Conservation (phyloP, 1,140 invertebrate genomes). For the Tenebrio molitor region DNA sequence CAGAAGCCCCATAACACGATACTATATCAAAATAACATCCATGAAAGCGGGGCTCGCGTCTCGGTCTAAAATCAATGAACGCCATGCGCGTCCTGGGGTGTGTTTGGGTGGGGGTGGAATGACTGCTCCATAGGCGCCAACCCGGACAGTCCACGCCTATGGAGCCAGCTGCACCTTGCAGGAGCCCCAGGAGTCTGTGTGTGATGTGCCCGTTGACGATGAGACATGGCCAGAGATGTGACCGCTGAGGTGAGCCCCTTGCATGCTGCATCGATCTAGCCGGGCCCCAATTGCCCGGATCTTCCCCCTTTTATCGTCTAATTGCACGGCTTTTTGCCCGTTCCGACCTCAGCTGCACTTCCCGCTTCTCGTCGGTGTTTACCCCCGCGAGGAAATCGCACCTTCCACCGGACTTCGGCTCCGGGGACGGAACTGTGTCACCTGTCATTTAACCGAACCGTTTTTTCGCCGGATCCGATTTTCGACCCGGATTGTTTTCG, state of each 20-base stretch:
- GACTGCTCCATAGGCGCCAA: slow-evolving; percentile 62
- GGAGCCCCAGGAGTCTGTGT: slow-evolving; percentile 60
- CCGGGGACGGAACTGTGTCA: slow-evolving; percentile 20
- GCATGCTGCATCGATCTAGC: slow-evolving; percentile 34
- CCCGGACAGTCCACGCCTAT: slow-evolving; percentile 67
- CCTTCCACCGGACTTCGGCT: slow-evolving; percentile 26
- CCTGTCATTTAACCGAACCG: slow-evolving; percentile 14
- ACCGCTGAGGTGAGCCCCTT: slow-evolving; percentile 60
- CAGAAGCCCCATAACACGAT: slow-evolving; percentile 51
- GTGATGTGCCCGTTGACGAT: slow-evolving; percentile 60
- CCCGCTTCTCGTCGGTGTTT: slow-evolving; percentile 18
- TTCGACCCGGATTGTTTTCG: background rate
- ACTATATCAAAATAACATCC: slow-evolving; percentile 56
- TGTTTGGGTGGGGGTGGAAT: slow-evolving; percentile 55
- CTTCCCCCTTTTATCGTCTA: slow-evolving; percentile 1
- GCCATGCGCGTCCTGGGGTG: slow-evolving; percentile 60
- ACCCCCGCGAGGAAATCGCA: slow-evolving; percentile 22
- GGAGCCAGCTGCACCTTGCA: slow-evolving; percentile 65
- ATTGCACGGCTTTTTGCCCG: slow-evolving; percentile 33
- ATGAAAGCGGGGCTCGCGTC: slow-evolving; percentile 52
- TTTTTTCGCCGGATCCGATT: background rate
- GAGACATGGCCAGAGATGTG: slow-evolving; percentile 59
- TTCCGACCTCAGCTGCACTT: slow-evolving; percentile 6
- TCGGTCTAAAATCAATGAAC: slow-evolving; percentile 61
- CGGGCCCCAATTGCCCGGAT: slow-evolving; percentile 30